Evolutionary conservation across 2,797 vertebrate species (phyloP).

Genomic region (Peromyscus attwateri): DNA sequence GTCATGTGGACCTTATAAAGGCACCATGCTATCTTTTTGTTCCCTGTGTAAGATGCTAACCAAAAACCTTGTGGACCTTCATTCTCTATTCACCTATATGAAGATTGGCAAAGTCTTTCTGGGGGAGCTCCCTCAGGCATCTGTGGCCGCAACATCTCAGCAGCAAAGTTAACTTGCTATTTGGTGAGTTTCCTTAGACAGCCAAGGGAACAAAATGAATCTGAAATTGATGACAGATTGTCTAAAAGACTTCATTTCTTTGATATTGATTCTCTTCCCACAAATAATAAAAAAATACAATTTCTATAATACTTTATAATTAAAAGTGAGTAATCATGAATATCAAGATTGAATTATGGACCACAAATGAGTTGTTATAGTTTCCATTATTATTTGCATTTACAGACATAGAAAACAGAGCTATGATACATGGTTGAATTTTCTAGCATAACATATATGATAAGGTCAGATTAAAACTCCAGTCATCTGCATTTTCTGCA

Average conservation of each 20-base stretch:
- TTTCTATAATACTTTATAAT: background rate
- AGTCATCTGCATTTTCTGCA: background rate
- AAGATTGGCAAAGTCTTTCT: background rate
- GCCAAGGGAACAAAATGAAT: background rate
- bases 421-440: background rate
- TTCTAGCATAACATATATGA: rapidly evolving
- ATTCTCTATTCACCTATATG: background rate
- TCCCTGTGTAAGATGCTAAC: background rate
- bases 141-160: background rate
- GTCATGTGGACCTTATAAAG: background rate
- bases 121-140: background rate
- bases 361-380: background rate
- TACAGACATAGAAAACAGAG: background rate
- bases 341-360: background rate
- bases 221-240: background rate
- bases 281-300: background rate
- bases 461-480: background rate
- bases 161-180: background rate
- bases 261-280: constrained; percentile 15
- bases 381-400: background rate
- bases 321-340: background rate
- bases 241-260: background rate
- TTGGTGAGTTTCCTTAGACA: constrained; percentile 14
- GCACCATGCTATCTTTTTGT: background rate
- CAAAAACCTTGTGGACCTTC: background rate